These are phyloP conservation scores for Pachypanchax playfairii DNA, from an alignment of 2,113 vertebrate genomes.

Conservation along the genomic window DNA sequence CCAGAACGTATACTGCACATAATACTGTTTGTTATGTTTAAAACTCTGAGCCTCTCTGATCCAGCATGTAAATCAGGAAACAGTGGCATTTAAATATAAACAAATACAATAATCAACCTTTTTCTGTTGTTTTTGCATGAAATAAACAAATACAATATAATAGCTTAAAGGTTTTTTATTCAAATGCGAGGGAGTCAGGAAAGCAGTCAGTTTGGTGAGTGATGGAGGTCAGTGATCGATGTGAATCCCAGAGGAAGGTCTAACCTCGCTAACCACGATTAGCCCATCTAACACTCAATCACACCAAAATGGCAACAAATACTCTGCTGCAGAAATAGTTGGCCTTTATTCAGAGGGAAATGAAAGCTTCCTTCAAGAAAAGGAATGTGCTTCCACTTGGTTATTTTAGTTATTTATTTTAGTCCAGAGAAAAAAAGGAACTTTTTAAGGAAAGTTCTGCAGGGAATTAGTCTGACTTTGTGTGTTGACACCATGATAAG, in stretches of 20 bases:
- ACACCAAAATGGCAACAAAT: slow-evolving; percentile 33
- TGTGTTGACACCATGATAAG: slow-evolving; percentile 68
- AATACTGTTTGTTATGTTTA: not conserved
- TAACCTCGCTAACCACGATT: slow-evolving; percentile 48
- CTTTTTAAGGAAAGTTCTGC: slow-evolving; percentile 44
- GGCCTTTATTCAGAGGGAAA: slow-evolving; percentile 20
- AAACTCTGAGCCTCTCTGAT: no score
- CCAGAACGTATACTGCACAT: not conserved
- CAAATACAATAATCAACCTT: not conserved
- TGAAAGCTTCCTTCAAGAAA: slow-evolving; percentile 15
- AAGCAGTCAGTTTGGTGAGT: slow-evolving; percentile 9
- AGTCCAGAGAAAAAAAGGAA: slow-evolving; percentile 42
- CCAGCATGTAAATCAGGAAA: no score
- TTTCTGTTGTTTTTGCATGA: not conserved
- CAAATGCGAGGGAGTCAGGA: no score
- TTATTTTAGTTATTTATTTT: slow-evolving; percentile 55
- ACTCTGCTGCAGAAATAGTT: slow-evolving; percentile 4
- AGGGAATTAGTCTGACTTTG: slow-evolving; percentile 32
- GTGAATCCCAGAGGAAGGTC: slow-evolving; percentile 37
- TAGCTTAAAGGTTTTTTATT: no score
- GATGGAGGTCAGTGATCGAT: slow-evolving; percentile 43
- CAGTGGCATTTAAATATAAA: no score
- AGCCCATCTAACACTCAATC: slow-evolving; percentile 42
- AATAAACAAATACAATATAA: not conserved
- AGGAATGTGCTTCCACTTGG: slow-evolving; percentile 54